Percentiles rank a stretch among this genome's conserved stretches.
Conservation (phyloP, 2,113 vertebrate genomes). For the Ancistrus triradiatus region DNA sequence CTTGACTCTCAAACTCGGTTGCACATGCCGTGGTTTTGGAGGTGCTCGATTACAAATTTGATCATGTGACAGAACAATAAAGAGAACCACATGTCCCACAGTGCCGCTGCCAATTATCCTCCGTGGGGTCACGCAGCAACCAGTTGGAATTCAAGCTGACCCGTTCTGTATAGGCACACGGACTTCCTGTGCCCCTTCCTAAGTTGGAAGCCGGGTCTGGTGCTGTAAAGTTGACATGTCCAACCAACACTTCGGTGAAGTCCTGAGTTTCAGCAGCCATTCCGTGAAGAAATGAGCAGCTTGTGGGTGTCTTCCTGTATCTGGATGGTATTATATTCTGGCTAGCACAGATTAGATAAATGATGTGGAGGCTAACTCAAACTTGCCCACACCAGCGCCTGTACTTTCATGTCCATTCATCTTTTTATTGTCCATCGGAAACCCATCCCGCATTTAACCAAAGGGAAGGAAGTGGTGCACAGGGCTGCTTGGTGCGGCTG, state of each 20-base stretch:
- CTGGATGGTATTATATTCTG: conserved; percentile 41
- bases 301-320: conserved; percentile 37
- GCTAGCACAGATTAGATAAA: conserved; percentile 37
- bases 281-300: not conserved
- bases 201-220: not conserved
- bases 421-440: conserved; percentile 21
- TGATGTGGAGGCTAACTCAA: conserved; percentile 33
- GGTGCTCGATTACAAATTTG: conserved; percentile 12
- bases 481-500: conserved; percentile 20
- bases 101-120: conserved; percentile 5
- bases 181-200: not conserved
- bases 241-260: not conserved
- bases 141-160: not conserved
- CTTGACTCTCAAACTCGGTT: conserved; percentile 21
- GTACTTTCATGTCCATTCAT: conserved; percentile 27
- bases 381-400: conserved; percentile 21
- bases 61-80: conserved; percentile 38
- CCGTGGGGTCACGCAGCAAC: conserved; percentile 30
- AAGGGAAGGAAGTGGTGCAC: not conserved
- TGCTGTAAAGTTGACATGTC: not conserved
- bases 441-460: conserved; percentile 1
- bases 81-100: conserved; percentile 44
- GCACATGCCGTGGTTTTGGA: conserved; percentile 18
- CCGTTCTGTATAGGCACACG: not conserved
- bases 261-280: not conserved